These are phyloP conservation scores for Nomada fucata DNA, from an alignment of 2,888 invertebrate species.

Conservation along the genomic window DNA sequence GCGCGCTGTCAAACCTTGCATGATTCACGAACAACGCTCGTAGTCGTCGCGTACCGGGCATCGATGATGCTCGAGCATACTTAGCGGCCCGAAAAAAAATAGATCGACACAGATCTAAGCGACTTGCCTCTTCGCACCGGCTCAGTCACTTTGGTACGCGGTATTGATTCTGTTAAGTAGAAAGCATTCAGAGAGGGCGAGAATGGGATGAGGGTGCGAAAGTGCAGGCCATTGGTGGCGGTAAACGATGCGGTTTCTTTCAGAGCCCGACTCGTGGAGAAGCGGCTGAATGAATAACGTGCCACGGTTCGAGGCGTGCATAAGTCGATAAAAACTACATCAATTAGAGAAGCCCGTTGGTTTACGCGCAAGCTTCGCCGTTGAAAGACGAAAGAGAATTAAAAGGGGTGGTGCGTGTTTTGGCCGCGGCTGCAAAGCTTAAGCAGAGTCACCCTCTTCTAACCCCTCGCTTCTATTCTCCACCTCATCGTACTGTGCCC, in stretches of 20 bases:
- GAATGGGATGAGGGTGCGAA: conserved; percentile 66
- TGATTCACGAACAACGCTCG: conserved; percentile 10
- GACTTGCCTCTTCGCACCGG: conserved; percentile 47
- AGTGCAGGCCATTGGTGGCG: conserved; percentile 71
- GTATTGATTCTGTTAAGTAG: conserved; percentile 77
- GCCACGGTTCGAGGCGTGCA: conserved; percentile 75
- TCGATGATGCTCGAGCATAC: conserved; percentile 50
- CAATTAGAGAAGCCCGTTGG: conserved; percentile 78
- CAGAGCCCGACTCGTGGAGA: conserved; percentile 74
- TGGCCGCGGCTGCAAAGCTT: conserved; percentile 67
- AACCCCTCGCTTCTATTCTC: conserved; percentile 47
- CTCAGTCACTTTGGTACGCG: conserved; percentile 73
- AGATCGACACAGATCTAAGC: conserved; percentile 57
- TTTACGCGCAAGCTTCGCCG: conserved; percentile 69
- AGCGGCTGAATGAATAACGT: conserved; percentile 81
- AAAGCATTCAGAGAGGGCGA: conserved; percentile 67
- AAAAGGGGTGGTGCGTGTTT: conserved; percentile 72
- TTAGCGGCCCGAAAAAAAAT: conserved; percentile 54
- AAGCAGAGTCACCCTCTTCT: conserved; percentile 70
- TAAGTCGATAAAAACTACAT: conserved; percentile 80
- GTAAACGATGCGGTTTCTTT: conserved; percentile 83
- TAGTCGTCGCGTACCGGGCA: conserved; percentile 17
- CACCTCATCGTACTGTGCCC: conserved; percentile 3
- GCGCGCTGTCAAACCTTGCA: neutral
- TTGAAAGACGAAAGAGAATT: conserved; percentile 74